A percentile compares a stretch with the other conserved stretches of the same genome.
phyloP scores from a whole-genome alignment of 2,888 invertebrate species.

The Germaria angustata region DNA sequence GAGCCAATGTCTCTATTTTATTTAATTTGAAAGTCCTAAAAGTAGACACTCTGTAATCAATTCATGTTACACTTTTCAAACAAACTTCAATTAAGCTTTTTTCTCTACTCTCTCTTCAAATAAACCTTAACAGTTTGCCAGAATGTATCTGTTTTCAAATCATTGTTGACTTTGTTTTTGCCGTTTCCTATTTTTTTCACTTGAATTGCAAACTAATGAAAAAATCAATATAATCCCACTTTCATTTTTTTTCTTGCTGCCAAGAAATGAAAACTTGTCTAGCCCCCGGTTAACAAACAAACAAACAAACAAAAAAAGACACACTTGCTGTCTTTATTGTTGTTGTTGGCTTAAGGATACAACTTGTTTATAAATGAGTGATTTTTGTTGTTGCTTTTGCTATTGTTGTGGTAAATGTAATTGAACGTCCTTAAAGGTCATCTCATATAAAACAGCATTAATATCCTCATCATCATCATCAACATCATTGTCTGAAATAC shows the following conservation, averaged over 20 bases:
- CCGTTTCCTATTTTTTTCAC: neutral
- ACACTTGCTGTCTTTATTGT: neutral
- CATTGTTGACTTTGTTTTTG: neutral
- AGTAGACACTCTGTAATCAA: too few species aligned
- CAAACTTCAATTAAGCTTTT: neutral
- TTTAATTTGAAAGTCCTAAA: too few species aligned
- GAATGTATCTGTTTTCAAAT: neutral
- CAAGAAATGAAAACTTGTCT: conserved; percentile 31
- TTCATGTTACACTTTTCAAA: neutral
- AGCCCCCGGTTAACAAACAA: neutral
- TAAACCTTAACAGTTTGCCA: neutral
- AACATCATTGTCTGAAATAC: conserved; percentile 12
- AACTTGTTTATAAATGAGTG: conserved; percentile 39
- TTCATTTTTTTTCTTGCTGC: neutral
- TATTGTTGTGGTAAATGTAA: conserved; percentile 57
- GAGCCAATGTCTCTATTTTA: too few species aligned
- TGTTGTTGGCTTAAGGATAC: conserved; percentile 21
- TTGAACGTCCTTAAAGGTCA: conserved; percentile 74
- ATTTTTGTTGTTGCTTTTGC: conserved; percentile 18
- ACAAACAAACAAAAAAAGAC: neutral
- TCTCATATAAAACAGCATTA: conserved; percentile 44
- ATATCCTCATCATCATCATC: neutral
- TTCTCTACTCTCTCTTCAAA: neutral
- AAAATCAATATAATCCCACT: neutral
- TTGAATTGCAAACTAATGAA: neutral